Percentiles rank a stretch among this genome's conserved stretches.
Evolutionary conservation across 2,113 vertebrate species (phyloP).

Genomic region (Ornithorhynchus anatinus): DNA sequence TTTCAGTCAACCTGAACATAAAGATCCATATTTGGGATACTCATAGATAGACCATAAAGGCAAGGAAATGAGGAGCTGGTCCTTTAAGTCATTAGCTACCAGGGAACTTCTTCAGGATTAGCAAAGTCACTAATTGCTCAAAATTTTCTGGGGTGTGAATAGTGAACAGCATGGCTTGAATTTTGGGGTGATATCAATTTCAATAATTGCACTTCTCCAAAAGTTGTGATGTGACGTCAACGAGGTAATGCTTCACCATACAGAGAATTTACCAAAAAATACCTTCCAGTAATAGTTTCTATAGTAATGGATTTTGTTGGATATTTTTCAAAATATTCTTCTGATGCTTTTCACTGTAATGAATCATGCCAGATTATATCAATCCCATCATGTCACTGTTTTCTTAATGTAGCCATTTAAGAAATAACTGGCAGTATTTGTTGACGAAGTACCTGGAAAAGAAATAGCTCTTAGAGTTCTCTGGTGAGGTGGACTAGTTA

Average conservation of each 20-base stretch:
- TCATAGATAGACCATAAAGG: constrained; percentile 2
- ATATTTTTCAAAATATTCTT: constrained; percentile 44
- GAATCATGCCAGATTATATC: constrained; percentile 14
- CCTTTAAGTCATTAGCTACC: neutral
- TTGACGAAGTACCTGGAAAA: neutral
- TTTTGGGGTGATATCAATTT: constrained; percentile 30
- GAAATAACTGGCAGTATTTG: constrained; percentile 8
- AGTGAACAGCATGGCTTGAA: neutral
- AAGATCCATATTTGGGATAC: neutral
- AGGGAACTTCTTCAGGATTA: no score
- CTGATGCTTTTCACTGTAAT: neutral
- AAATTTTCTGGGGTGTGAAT: neutral
- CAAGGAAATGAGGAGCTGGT: neutral
- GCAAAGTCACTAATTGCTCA: no score
- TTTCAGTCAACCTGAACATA: constrained; percentile 50
- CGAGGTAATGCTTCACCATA: constrained; percentile 22
- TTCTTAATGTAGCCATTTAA: constrained; percentile 18
- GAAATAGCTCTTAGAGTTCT: neutral
- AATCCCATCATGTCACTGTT: constrained; percentile 32
- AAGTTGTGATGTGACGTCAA: constrained; percentile 2
- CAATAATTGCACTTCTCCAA: constrained; percentile 34
- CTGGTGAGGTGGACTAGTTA: neutral
- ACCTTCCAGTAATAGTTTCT: constrained; percentile 36
- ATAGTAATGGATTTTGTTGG: constrained; percentile 42
- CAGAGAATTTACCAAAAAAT: constrained; percentile 26